Evolutionary conservation across 2,113 vertebrate genomes (phyloP).

Genomic region (Muntiacus reevesi): DNA sequence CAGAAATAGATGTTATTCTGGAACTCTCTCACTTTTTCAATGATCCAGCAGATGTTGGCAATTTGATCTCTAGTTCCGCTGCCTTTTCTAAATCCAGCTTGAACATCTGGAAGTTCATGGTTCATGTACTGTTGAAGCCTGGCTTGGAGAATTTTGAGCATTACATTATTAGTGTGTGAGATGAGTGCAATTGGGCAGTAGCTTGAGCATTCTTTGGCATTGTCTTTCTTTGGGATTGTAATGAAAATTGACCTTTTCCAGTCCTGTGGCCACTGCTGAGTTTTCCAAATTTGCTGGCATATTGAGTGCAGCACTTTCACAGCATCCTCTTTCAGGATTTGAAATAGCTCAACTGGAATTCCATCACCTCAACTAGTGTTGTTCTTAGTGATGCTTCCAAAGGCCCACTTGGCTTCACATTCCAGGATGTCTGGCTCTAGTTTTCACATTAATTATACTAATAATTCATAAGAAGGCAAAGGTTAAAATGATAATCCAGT

Average conservation of each 20-base stretch:
- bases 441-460: not conserved
- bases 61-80: not conserved
- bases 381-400: not conserved
- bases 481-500: not conserved
- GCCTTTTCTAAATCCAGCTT: not conserved
- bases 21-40: not conserved
- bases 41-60: fast-evolving
- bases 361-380: not conserved
- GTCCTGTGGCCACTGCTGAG: not conserved
- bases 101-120: not conserved
- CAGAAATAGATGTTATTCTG: not conserved
- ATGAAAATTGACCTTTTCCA: not conserved
- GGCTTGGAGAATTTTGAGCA: not conserved
- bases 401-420: not conserved
- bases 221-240: not conserved
- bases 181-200: not conserved
- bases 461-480: not conserved
- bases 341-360: not conserved
- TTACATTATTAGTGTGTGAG: not conserved
- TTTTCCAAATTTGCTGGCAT: not conserved
- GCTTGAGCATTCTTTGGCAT: not conserved
- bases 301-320: not conserved
- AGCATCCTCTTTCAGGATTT: not conserved
- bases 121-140: not conserved
- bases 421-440: not conserved